phyloP scores from a whole-genome alignment of 2,113 vertebrate genomes.

The Myodes glareolus region DNA sequence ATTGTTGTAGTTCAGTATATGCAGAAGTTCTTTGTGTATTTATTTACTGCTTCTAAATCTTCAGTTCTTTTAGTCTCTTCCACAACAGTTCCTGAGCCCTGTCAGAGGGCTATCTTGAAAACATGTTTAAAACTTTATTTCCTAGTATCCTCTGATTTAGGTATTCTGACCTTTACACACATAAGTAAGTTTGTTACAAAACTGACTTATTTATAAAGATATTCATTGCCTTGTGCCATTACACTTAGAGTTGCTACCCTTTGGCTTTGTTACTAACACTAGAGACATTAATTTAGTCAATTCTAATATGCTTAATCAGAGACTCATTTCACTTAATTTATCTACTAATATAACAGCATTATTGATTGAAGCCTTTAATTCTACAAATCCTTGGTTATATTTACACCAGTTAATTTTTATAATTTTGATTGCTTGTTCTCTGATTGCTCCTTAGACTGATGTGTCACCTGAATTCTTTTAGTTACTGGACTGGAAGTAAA shows the following conservation, averaged over 20 bases:
- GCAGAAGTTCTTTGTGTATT: background rate
- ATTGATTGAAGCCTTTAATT: background rate
- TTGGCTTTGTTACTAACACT: background rate
- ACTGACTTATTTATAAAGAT: background rate
- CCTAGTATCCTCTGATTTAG: background rate
- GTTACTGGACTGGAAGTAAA: no score
- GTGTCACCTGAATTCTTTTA: background rate
- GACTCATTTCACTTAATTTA: rapidly evolving
- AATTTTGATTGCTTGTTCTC: background rate
- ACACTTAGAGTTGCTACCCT: background rate
- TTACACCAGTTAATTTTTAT: background rate
- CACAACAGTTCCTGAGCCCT: background rate
- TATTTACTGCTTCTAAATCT: background rate
- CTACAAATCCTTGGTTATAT: background rate
- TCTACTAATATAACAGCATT: background rate
- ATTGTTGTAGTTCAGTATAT: background rate
- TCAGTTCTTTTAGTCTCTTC: background rate
- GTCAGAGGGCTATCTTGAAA: background rate
- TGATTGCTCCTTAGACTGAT: background rate
- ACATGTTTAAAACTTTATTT: background rate
- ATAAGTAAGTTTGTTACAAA: background rate
- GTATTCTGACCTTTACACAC: background rate
- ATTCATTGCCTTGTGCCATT: background rate
- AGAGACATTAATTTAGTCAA: background rate
- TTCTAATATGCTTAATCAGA: background rate